These are phyloP conservation scores for Leptosomus discolor DNA, from an alignment of 2,113 vertebrate species.

Conservation along the genomic window DNA sequence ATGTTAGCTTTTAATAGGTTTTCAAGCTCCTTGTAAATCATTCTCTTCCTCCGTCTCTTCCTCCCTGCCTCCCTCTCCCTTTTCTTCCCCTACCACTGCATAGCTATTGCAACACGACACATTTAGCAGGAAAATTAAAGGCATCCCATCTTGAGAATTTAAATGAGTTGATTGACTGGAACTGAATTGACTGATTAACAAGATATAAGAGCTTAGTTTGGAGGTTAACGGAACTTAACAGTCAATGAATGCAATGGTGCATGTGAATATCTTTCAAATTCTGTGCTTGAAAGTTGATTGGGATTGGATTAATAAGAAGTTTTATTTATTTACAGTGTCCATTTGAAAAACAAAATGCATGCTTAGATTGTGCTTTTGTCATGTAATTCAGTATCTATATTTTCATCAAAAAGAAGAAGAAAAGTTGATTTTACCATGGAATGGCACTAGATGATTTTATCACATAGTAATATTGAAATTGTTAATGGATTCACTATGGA, in stretches of 20 bases:
- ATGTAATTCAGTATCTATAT: not conserved
- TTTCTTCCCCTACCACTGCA: not conserved
- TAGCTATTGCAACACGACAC: not conserved
- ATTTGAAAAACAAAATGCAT: not conserved
- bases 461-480: not conserved
- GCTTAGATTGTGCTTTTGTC: not conserved
- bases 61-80: not conserved
- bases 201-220: not conserved
- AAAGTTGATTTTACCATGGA: not conserved
- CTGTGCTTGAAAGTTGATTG: not conserved
- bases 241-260: not conserved
- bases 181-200: constrained; percentile 1
- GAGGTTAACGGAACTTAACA: not conserved
- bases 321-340: not conserved
- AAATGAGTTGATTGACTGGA: not conserved
- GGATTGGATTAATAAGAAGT: not conserved
- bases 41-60: not conserved
- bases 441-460: not conserved
- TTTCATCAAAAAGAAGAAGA: not conserved
- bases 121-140: constrained; percentile 6
- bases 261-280: not conserved
- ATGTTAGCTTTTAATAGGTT: not conserved
- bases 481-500: not conserved
- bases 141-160: not conserved
- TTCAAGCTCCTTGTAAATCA: not conserved